Evolutionary conservation across 2,888 invertebrate genomes (phyloP), one percentile per base, ranked within the genome.

Genomic region (Cheilosia vernalis): DNA sequence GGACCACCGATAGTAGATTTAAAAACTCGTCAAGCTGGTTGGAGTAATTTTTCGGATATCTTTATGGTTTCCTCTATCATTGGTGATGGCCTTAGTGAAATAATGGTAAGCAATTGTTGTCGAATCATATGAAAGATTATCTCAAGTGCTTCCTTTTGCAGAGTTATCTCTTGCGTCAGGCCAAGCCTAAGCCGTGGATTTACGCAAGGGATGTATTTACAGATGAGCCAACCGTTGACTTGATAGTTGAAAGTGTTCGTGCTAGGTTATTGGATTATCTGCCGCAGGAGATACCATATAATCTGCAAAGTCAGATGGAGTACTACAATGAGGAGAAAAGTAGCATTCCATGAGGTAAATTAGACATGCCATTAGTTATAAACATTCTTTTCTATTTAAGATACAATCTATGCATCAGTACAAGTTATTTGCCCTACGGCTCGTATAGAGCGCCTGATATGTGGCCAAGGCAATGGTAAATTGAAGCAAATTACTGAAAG

Each of bases 61-160:
- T 99, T 99, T 90, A 95, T 98, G 93, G 94, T 98, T n/a, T 98
- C 98, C 9, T 96, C 98, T 0, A 90, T 97, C 30, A 94, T 94
- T 73, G 96, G 96, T 24, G 95, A 95, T 92, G 97, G 97, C 2
- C 92, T 97, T 2, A 92, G 93, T 37, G 95, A 95, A 88, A 92
- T 98, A 33, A 94, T 94, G 93, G 96, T 96, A 90, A 89, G 83
- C 0, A 21, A 2, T 17, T 21, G 1, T 17, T 13, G 7, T 30
- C 7, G 27, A 2, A 30, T 40, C 13, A 9, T 10, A 13, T 37
- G 15, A 15, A 1, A 7, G 9, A 24, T 7, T 53, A 56, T 17
- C 10, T 47, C 10, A 53, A 19, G 47, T 30, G 10, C 19, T 30
- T 37, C 6, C 33, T 80, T 61, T 74, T 63, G 37, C 67, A 90